Base-by-base conservation (phyloP, 2,888 invertebrate species). In the Galerucella nymphaeae region DNA sequence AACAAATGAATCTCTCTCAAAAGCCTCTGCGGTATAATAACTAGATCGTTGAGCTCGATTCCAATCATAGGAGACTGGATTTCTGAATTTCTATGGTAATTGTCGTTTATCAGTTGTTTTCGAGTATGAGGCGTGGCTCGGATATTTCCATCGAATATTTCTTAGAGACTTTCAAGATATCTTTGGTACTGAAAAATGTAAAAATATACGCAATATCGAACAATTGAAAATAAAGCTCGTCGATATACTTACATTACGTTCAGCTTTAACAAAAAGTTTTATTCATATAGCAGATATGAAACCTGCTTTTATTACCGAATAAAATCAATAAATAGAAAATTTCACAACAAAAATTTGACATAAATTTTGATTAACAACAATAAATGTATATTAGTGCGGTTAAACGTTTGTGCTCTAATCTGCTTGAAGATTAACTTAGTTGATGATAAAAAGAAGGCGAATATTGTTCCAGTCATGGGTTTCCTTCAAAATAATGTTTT, bases 81-180 rank as follows among this genome's bases (percentile, higher is more conserved):
- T 64, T 68, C 70, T 50, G 72, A 73, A 74, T 74, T 74, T 74
- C 73, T 69, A 75, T 73, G 63, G 74, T 71, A 73, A 74, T 72
- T 75, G 73, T 70, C 74, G 57, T 63, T 70, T 63, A 63, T 63
- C 69, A n/a, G 55, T 70, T 70, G 63, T 70, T 62, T 70, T 63
- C 61, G 38, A 30, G 18, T 16, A 53, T 16, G 13, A 66, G 41
- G 66, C 61, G 61, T 42, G 10, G 41, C 11, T 61, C 41, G 11
- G 11, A 58, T 16, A 41, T 11, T 10, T 41, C 61, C 42, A n/a
- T 53, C 10, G 16, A 18, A 38, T 61, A 16, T 16, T 16, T 53
- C 16, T 18, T n/a, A 48, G 13, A 4, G 48, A 48, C 11, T 42
- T 42, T 42, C 13, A 42, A 1, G 13, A 42, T 42, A 42, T 10